Conservation (phyloP, 2,113 vertebrate genomes). For the Carollia perspicillata region DNA sequence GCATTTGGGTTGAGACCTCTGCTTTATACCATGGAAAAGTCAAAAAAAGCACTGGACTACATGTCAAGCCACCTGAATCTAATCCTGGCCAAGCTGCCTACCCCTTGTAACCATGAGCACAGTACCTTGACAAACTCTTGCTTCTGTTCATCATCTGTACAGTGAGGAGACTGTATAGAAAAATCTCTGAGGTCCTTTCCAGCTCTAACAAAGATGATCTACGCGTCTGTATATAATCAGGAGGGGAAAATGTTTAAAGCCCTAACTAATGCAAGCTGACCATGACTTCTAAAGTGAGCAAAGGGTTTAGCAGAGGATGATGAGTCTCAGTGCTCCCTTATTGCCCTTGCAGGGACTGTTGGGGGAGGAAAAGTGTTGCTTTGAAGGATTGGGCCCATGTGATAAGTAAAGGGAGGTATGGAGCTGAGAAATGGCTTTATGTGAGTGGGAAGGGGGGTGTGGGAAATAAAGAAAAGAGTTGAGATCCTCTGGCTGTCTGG, state of each 20-base stretch:
- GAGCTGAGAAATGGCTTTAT: not conserved
- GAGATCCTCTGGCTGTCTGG: not conserved
- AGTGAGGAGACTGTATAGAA: not conserved
- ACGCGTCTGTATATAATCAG: not conserved
- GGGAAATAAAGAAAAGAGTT: not conserved
- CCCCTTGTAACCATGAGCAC: not conserved
- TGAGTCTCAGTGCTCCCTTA: not conserved
- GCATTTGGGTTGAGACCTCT: not conserved
- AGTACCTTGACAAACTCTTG: not conserved
- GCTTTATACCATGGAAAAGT: not conserved
- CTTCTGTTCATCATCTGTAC: not conserved
- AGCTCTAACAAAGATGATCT: not conserved
- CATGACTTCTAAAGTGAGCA: not conserved
- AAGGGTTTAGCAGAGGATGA: not conserved
- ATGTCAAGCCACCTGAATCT: not conserved
- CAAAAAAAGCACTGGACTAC: not conserved
- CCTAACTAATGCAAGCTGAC: not conserved
- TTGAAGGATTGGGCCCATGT: not conserved
- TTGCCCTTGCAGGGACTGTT: not conserved
- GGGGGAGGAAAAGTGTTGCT: rapidly evolving
- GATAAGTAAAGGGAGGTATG: not conserved
- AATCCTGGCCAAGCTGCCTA: not conserved
- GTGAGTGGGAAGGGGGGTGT: not conserved
- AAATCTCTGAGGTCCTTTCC: not conserved
- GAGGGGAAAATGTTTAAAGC: not conserved